These are phyloP conservation scores for Albula goreensis DNA, from an alignment of 2,113 vertebrate species.

Conservation along the genomic window DNA sequence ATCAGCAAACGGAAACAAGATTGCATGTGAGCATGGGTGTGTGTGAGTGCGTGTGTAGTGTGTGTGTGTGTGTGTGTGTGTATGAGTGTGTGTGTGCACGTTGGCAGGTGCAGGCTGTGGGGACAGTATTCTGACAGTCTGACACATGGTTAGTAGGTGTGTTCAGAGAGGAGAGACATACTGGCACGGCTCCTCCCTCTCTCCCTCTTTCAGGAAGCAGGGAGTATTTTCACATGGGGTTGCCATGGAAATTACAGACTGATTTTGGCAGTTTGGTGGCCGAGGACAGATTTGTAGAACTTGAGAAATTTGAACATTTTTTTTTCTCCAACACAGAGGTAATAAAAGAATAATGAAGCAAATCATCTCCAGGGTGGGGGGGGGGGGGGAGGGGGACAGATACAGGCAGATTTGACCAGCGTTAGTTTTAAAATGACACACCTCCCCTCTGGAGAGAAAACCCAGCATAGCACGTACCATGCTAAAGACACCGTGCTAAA, in stretches of 20 bases:
- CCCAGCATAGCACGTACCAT: no score
- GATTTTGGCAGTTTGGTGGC: background rate
- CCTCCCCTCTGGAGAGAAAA: no score
- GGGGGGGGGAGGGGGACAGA: no score
- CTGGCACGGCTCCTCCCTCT: background rate
- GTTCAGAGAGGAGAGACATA: background rate
- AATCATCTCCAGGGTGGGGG: no score
- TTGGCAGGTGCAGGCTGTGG: background rate
- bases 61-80: no score
- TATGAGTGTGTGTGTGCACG: no score
- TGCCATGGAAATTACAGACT: conserved; percentile 21
- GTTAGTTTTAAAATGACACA: no score
- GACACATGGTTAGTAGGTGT: background rate
- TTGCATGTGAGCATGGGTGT: no score
- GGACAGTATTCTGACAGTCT: background rate
- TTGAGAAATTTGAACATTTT: background rate
- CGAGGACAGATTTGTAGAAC: background rate
- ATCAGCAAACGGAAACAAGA: no score
- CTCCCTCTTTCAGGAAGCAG: background rate
- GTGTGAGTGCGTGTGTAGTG: no score
- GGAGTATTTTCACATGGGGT: conserved; percentile 22
- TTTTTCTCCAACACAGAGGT: conserved; percentile 8
- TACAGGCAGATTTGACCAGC: no score
- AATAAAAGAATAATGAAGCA: conserved; percentile 10
- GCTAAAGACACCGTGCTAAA: no score